These are phyloP conservation scores for Hemicordylus capensis DNA, from an alignment of 2,113 vertebrate species.

Conservation along the genomic window DNA sequence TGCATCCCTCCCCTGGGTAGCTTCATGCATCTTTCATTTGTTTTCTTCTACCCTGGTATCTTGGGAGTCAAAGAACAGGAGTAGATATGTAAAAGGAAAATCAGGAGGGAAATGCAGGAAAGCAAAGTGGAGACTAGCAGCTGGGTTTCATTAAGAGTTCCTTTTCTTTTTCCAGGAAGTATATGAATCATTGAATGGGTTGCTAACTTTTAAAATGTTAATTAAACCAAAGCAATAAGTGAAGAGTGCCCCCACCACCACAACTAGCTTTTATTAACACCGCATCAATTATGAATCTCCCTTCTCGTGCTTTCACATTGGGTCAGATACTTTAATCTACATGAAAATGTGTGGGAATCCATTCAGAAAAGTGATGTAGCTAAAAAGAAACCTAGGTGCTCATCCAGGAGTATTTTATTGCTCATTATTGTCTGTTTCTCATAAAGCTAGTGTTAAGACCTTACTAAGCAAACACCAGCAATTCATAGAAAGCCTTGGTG, in stretches of 20 bases:
- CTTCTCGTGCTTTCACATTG: conserved; percentile 8
- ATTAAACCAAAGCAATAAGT: conserved; percentile 47
- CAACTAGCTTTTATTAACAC: conserved; percentile 16
- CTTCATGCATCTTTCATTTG: conserved; percentile 30
- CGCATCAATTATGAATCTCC: conserved; percentile 42
- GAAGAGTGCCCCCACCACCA: conserved; percentile 16
- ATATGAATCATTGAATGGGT: conserved; percentile 30
- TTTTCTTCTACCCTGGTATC: conserved; percentile 31
- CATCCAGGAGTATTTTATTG: conserved; percentile 43
- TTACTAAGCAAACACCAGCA: neutral
- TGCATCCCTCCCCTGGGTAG: conserved; percentile 29
- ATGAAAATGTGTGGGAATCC: conserved; percentile 40
- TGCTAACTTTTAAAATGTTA: conserved; percentile 51
- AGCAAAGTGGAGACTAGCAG: conserved; percentile 15
- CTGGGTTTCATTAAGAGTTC: conserved; percentile 42
- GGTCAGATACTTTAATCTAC: conserved; percentile 41
- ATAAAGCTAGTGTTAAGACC: neutral
- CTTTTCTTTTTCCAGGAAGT: conserved; percentile 11
- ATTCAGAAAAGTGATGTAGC: conserved; percentile 44
- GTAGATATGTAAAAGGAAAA: conserved; percentile 47
- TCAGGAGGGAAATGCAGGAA: conserved; percentile 40
- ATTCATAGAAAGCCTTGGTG: neutral
- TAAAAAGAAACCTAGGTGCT: conserved; percentile 48
- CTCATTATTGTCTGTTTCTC: conserved; percentile 37
- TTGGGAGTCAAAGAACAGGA: conserved; percentile 53